These are phyloP conservation scores for Nymphalis c-album DNA, from an alignment of 2,888 invertebrate species.

Conservation along the genomic window DNA sequence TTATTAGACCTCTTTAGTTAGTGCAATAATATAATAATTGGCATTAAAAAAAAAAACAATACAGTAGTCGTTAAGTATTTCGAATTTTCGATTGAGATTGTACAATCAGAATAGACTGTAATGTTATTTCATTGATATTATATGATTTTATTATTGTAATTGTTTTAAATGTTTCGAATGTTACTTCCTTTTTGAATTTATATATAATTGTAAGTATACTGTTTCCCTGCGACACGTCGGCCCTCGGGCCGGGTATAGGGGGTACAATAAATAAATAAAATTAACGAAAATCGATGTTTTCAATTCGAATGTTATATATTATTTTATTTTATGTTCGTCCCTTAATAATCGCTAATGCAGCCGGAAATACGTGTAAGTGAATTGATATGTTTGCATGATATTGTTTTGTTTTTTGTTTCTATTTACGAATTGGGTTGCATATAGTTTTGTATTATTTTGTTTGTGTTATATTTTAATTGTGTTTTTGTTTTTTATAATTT, in stretches of 20 bases:
- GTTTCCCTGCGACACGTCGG: conserved; percentile 68
- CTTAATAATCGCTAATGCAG: conserved; percentile 47
- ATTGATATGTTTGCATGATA: conserved; percentile 36
- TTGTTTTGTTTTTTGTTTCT: conserved; percentile 13
- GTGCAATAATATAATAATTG: conserved; percentile 61
- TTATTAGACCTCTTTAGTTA: conserved; percentile 55
- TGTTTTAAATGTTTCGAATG: conserved; percentile 69
- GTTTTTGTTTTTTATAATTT: conserved; percentile 34
- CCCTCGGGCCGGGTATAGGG: conserved; percentile 65
- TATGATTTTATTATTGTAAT: conserved; percentile 49
- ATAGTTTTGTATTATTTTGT: conserved; percentile 31
- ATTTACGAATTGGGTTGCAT: conserved; percentile 30
- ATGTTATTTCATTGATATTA: conserved; percentile 57
- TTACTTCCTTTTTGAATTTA: conserved; percentile 75
- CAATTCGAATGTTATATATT: conserved; percentile 26
- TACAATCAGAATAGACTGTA: conserved; percentile 79
- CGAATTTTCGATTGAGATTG: conserved; percentile 73
- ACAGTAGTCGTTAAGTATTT: conserved; percentile 58
- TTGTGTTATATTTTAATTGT: conserved; percentile 30
- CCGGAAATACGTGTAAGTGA: conserved; percentile 66
- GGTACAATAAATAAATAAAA: conserved; percentile 74
- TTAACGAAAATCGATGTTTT: conserved; percentile 39
- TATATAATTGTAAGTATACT: conserved; percentile 72
- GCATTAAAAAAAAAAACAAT: conserved; percentile 42
- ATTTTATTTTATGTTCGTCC: conserved; percentile 35